Conservation (phyloP, 2,888 invertebrate species). For the Thysanoteuthis rhombus region DNA sequence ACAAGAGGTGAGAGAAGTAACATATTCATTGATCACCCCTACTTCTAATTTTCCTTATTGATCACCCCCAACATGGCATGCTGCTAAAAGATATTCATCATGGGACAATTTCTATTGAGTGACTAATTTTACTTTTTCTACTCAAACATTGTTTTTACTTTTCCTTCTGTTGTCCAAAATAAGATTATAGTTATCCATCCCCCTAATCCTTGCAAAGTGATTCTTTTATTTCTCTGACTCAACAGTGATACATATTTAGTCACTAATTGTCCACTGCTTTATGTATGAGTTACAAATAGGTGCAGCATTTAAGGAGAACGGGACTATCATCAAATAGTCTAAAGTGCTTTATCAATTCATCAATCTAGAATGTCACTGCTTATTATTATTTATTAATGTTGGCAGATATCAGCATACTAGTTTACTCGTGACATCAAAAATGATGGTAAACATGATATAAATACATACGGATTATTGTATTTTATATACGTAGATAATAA, state of each 20-base stretch:
- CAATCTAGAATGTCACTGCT: not conserved
- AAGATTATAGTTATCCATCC: not conserved
- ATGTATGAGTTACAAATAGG: not conserved
- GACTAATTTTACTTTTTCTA: not conserved
- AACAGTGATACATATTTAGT: not conserved
- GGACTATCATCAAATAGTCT: not conserved
- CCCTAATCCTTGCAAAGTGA: not conserved
- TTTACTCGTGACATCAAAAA: too few species aligned
- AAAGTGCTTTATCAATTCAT: not conserved
- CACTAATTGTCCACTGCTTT: not conserved
- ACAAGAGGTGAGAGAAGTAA: too few species aligned
- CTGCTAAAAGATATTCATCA: too few species aligned
- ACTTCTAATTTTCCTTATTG: too few species aligned
- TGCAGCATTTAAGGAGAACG: not conserved
- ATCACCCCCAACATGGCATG: too few species aligned
- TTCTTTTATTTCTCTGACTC: not conserved
- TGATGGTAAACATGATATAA: too few species aligned
- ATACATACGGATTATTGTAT: too few species aligned
- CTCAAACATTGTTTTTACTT: not conserved
- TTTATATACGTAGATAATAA: too few species aligned
- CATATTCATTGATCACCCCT: too few species aligned
- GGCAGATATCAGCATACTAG: not conserved
- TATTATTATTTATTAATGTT: not conserved
- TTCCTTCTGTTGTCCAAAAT: not conserved
- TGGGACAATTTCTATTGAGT: too few species aligned